These are phyloP conservation scores for Pyrochroa serraticornis DNA, from an alignment of 2,888 invertebrate species.

Conservation along the genomic window DNA sequence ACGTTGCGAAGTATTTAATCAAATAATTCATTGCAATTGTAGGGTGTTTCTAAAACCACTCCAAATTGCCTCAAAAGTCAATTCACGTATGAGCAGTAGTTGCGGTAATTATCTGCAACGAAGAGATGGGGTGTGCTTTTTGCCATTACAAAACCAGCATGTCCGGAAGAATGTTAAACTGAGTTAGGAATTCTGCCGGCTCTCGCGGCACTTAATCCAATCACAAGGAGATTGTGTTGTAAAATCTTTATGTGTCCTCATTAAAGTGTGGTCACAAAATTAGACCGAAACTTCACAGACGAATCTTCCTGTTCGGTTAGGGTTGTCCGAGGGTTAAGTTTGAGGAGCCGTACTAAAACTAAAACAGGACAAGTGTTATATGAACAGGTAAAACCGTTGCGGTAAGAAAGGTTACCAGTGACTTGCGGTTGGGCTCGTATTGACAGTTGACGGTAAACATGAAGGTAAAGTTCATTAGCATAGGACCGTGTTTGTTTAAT, in stretches of 20 bases:
- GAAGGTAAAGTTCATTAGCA: conserved; percentile 41
- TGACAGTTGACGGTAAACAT: conserved; percentile 31
- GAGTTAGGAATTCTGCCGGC: too few relatives aligned
- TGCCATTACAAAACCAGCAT: too few relatives aligned
- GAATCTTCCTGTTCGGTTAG: conserved; percentile 21
- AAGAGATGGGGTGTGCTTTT: too few relatives aligned
- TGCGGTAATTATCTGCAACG: too few relatives aligned
- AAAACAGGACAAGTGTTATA: conserved; percentile 6
- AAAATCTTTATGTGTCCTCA: conserved; percentile 29
- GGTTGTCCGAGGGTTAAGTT: conserved; percentile 9
- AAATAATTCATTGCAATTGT: too few relatives aligned
- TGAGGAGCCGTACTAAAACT: conserved; percentile 5
- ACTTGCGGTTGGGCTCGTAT: conserved; percentile 24
- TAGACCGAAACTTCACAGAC: conserved; percentile 21
- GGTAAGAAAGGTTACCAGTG: conserved; percentile 11
- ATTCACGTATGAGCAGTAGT: too few relatives aligned
- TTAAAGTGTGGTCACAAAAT: conserved; percentile 25
- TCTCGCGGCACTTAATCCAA: background rate
- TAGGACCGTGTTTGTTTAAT: conserved; percentile 43
- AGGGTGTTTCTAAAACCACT: too few relatives aligned
- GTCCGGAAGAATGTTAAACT: too few relatives aligned
- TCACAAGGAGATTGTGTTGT: background rate
- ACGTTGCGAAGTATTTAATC: too few relatives aligned
- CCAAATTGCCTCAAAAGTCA: too few relatives aligned
- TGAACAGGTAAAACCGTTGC: conserved; percentile 13